These are phyloP conservation scores for Myanophis thanlyinensis DNA, from an alignment of 2,113 vertebrate species.

Conservation along the genomic window DNA sequence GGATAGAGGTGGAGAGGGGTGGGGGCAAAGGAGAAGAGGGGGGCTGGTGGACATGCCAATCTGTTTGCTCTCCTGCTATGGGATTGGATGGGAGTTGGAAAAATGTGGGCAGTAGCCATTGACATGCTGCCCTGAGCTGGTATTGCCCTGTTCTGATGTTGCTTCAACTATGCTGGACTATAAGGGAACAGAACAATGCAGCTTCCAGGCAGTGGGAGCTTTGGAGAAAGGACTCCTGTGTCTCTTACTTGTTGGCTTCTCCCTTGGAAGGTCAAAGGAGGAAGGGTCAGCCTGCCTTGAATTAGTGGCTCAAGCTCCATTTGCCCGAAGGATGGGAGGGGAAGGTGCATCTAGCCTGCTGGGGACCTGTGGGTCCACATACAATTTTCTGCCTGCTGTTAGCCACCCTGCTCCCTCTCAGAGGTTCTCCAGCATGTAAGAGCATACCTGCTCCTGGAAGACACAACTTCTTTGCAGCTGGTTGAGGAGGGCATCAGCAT, in stretches of 20 bases:
- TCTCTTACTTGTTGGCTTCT: not conserved
- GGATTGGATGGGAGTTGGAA: too few relatives aligned
- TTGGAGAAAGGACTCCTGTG: too few relatives aligned
- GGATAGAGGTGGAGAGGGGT: not conserved
- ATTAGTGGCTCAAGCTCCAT: too few relatives aligned
- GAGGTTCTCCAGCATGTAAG: too few relatives aligned
- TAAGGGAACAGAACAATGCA: too few relatives aligned
- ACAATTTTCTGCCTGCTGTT: not conserved
- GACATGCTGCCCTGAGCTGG: too few relatives aligned
- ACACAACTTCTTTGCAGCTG: not conserved
- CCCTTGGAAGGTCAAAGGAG: not conserved
- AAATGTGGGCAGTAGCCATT: too few relatives aligned
- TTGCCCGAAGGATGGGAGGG: not conserved
- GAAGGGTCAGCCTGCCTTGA: not conserved
- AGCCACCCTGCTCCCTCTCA: not conserved
- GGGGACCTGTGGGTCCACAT: not conserved
- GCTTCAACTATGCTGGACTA: too few relatives aligned
- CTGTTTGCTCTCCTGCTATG: too few relatives aligned
- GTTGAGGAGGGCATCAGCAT: not conserved
- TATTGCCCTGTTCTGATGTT: too few relatives aligned
- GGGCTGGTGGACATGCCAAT: too few relatives aligned
- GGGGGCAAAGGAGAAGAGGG: not conserved
- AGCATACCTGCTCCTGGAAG: not conserved
- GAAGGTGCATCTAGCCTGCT: not conserved
- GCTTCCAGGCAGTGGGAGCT: too few relatives aligned